phyloP scores from a whole-genome alignment of 1,140 invertebrate genomes.

The Sarcophaga bullata region DNA sequence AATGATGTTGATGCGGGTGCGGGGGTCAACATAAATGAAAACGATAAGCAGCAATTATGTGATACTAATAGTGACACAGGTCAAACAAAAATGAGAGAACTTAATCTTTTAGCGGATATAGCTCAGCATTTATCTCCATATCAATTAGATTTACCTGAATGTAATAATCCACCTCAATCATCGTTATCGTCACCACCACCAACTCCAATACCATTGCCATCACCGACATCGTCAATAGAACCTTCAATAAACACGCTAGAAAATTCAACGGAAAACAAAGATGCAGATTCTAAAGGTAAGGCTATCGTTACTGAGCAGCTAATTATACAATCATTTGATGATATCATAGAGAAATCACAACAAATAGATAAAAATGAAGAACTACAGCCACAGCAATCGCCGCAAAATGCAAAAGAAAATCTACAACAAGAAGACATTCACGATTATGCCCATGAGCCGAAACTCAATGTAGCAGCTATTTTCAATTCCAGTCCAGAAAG shows the following conservation, averaged over 20 bases:
- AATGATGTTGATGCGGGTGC: neutral
- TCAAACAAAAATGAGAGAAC: neutral
- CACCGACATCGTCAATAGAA: neutral
- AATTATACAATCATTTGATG: neutral
- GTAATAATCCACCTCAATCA: neutral
- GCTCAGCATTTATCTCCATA: constrained; percentile 20
- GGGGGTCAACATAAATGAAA: too few relatives aligned
- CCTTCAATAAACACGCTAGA: too few relatives aligned
- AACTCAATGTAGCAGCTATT: neutral
- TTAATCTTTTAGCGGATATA: constrained; percentile 27
- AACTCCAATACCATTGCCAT: neutral
- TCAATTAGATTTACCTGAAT: constrained; percentile 8
- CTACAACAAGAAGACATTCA: neutral
- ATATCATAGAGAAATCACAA: neutral
- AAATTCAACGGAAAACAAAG: too few relatives aligned
- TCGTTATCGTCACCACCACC: neutral
- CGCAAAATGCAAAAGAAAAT: too few relatives aligned
- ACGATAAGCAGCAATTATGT: neutral
- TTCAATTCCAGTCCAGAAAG: neutral
- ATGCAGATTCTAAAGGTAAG: neutral
- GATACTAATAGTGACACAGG: neutral
- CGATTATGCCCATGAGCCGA: neutral
- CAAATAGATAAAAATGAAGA: neutral
- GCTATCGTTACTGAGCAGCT: neutral
- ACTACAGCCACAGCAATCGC: neutral